Evolutionary conservation across 92 coral and sea anemone genomes (phyloP).

Genomic region (Epizoanthus illoricatus): DNA sequence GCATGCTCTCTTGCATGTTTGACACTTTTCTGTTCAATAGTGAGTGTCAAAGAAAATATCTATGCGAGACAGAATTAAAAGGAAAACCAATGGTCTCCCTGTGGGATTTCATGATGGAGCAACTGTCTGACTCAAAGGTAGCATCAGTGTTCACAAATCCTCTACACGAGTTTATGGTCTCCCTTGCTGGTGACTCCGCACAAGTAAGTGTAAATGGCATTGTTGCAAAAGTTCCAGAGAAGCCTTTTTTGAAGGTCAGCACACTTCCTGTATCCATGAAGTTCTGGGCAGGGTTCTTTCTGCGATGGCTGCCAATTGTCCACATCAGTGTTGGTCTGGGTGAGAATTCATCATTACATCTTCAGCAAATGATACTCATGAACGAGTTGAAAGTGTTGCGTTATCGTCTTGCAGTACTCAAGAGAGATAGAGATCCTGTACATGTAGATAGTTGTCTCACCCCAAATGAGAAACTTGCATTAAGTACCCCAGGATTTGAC

Average conservation of each 20-base stretch:
- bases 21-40: slow-evolving; percentile 92
- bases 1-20: slow-evolving; percentile 94
- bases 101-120: slow-evolving; percentile 93
- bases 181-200: slow-evolving; percentile 45
- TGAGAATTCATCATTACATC: slow-evolving; percentile 75
- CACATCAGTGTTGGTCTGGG: slow-evolving; percentile 90
- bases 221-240: neutral
- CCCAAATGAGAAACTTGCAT: slow-evolving; percentile 37
- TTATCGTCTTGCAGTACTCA: slow-evolving; percentile 69
- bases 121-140: slow-evolving; percentile 66
- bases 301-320: slow-evolving; percentile 94
- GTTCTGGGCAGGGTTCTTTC: slow-evolving; percentile 92
- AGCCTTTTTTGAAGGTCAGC: slow-evolving; percentile 66
- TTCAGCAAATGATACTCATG: slow-evolving; percentile 92
- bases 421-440: slow-evolving; percentile 21
- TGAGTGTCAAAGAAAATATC: slow-evolving; percentile 72
- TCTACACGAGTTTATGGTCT: slow-evolving; percentile 71
- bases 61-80: slow-evolving; percentile 59
- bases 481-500: slow-evolving; percentile 44
- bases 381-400: slow-evolving; percentile 79
- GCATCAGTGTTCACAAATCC: slow-evolving; percentile 82
- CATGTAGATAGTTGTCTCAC: neutral
- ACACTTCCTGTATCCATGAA: slow-evolving; percentile 75
- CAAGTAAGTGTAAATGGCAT: slow-evolving; percentile 35
- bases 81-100: slow-evolving; percentile 68